phyloP scores from a whole-genome alignment of 2,113 vertebrate genomes.

The Marcusenius ussheri region DNA sequence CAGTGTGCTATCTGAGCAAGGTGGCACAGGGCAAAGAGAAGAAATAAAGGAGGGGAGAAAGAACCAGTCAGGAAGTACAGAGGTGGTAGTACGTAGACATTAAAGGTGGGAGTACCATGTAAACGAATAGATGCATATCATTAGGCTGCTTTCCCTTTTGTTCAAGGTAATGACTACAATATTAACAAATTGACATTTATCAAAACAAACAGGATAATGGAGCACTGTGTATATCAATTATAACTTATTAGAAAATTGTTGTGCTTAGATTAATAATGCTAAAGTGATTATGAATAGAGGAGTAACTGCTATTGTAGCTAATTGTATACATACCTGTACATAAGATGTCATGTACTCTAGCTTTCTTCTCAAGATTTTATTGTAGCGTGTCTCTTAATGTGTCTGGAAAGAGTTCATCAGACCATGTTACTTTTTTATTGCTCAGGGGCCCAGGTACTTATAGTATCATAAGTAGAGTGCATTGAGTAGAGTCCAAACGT shows the following conservation, averaged over 20 bases:
- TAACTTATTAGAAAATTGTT: not conserved
- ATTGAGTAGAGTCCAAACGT: not conserved
- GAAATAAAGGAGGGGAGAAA: not conserved
- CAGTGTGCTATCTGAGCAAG: not conserved
- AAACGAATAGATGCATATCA: not conserved
- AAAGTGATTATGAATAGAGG: not conserved
- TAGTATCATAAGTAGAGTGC: not conserved
- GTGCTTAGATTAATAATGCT: not conserved
- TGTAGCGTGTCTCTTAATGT: not conserved
- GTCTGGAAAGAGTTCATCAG: not conserved
- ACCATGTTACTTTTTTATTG: not conserved
- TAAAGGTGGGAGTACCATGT: not conserved
- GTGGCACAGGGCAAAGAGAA: not conserved
- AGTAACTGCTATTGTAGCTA: not conserved
- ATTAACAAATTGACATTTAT: not conserved
- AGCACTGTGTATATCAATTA: not conserved
- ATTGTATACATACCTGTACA: not conserved
- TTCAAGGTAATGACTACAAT: not conserved
- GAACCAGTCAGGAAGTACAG: not conserved
- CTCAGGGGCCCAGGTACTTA: not conserved
- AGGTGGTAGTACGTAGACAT: not conserved
- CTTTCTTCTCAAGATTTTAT: not conserved
- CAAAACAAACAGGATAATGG: not conserved
- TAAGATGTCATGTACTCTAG: not conserved
- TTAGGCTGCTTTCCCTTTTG: not conserved